Evolutionary conservation across 1,140 invertebrate species (phyloP).

Genomic region (Hydropsyche tenuis): DNA sequence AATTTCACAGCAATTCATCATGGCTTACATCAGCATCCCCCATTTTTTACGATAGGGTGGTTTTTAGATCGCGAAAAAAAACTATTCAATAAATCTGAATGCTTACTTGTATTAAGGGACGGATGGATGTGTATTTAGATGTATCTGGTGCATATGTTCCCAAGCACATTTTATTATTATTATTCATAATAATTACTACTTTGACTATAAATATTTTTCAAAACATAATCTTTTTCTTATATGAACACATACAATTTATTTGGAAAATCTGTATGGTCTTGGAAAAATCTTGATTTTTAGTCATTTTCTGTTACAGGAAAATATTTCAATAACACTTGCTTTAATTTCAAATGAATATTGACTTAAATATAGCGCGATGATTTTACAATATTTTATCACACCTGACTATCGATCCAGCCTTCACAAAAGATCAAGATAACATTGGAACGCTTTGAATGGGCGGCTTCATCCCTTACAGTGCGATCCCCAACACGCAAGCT

Average conservation of each 20-base stretch:
- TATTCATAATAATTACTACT: neutral
- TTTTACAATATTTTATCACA: too few species aligned
- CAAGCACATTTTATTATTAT: neutral
- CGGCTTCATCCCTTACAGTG: neutral
- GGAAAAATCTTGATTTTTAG: too few species aligned
- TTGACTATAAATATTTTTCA: neutral
- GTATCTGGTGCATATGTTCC: constrained; percentile 14
- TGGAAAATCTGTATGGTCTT: too few species aligned
- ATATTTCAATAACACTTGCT: too few species aligned
- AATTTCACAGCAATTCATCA: constrained; percentile 41
- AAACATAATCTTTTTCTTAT: too few species aligned
- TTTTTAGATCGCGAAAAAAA: constrained; percentile 5
- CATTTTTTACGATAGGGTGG: constrained; percentile 15
- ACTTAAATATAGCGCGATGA: too few species aligned
- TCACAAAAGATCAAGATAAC: constrained; percentile 20
- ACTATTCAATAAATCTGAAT: constrained; percentile 30
- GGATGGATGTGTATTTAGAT: constrained; percentile 26
- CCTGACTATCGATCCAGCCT: constrained; percentile 24
- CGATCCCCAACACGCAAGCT: neutral
- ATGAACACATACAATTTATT: too few species aligned
- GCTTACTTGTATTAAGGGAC: constrained; percentile 12
- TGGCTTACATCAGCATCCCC: constrained; percentile 27
- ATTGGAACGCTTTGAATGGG: constrained; percentile 31
- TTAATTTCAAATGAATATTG: too few species aligned
- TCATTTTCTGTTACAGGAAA: too few species aligned